phyloP scores from a whole-genome alignment of 2,113 vertebrate species.

The Zingel zingel region DNA sequence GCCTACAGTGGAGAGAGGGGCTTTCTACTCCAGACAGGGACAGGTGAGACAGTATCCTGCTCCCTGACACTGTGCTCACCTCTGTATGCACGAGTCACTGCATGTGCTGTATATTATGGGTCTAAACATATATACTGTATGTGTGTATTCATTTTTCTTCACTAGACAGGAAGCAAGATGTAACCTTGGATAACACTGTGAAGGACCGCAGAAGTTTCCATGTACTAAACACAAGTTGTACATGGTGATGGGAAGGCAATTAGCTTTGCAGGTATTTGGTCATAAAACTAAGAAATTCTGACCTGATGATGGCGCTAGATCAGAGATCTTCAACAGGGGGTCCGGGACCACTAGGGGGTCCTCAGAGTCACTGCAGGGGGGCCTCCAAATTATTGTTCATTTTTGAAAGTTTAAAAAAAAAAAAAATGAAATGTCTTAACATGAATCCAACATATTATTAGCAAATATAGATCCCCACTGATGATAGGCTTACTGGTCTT shows the following conservation, averaged over 20 bases:
- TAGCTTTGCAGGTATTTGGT: no score
- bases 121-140: background rate
- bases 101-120: background rate
- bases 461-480: no score
- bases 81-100: background rate
- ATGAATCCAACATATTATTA: no score
- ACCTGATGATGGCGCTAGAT: background rate
- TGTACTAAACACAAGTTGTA: background rate
- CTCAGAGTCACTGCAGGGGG: no score
- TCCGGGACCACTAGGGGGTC: no score
- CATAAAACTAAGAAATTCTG: background rate
- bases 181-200: background rate
- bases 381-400: no score
- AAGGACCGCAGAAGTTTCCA: background rate
- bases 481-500: no score
- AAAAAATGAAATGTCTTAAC: no score
- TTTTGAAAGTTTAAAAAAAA: no score
- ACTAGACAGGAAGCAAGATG: background rate
- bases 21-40: background rate
- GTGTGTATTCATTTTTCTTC: background rate
- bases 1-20: background rate
- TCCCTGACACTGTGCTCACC: constrained; percentile 5
- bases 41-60: background rate
- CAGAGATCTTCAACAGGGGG: no score
- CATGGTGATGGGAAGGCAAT: no score